These are phyloP conservation scores for Trachymyrmex septentrionalis DNA, from an alignment of 1,140 invertebrate species.

Conservation along the genomic window DNA sequence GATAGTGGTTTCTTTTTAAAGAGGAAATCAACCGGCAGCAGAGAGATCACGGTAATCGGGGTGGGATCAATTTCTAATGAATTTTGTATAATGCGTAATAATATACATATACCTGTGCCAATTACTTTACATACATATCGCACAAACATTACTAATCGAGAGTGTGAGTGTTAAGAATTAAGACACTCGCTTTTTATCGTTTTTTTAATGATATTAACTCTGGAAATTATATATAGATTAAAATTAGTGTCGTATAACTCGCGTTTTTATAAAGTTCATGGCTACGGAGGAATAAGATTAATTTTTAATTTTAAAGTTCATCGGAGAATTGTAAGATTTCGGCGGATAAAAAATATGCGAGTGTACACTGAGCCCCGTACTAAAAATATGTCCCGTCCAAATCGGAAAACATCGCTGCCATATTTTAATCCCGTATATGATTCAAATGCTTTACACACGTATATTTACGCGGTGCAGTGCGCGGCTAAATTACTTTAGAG, in stretches of 20 bases:
- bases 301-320: background rate
- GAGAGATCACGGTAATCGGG: slow-evolving; percentile 3
- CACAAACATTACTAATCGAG: slow-evolving; percentile 32
- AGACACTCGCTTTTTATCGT: slow-evolving; percentile 13
- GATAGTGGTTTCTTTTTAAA: slow-evolving; percentile 12
- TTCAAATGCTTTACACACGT: slow-evolving; percentile 22
- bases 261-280: background rate
- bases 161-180: background rate
- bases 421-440: slow-evolving; percentile 11
- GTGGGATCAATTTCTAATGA: slow-evolving; percentile 47
- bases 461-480: background rate
- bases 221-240: slow-evolving; percentile 21
- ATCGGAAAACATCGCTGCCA: slow-evolving; percentile 48
- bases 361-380: background rate
- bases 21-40: background rate
- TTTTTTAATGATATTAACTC: slow-evolving; percentile 38
- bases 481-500: slow-evolving; percentile 5
- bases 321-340: background rate
- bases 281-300: background rate
- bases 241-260: slow-evolving; percentile 16
- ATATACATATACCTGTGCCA: slow-evolving; percentile 53
- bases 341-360: background rate
- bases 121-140: slow-evolving; percentile 62
- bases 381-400: slow-evolving; percentile 31
- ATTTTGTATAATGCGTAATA: slow-evolving; percentile 50